A percentile compares a stretch with the other conserved stretches of the same genome.
These are phyloP conservation scores for Spea multiplicata DNA, from an alignment of 2,113 vertebrate species.

Conservation along the genomic window DNA sequence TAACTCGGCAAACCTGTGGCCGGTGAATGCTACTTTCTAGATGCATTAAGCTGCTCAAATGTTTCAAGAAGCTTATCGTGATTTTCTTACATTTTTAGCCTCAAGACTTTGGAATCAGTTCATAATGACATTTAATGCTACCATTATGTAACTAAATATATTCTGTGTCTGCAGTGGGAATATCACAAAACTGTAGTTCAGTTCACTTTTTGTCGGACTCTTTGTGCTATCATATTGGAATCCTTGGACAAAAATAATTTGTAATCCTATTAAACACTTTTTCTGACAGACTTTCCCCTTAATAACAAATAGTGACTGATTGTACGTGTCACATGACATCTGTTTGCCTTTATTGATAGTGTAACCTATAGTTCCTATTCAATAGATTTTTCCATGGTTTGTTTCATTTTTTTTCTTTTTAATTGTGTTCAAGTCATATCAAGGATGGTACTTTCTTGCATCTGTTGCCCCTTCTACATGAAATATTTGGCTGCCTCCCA, in stretches of 20 bases:
- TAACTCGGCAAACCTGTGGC: constrained; percentile 52
- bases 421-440: constrained; percentile 54
- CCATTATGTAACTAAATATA: constrained; percentile 74
- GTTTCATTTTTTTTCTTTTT: constrained; percentile 51
- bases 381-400: constrained; percentile 33
- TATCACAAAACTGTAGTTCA: constrained; percentile 69
- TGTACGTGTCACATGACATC: constrained; percentile 28
- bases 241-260: constrained; percentile 12
- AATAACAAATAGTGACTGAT: constrained; percentile 33
- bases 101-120: constrained; percentile 65
- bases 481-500: constrained; percentile 67
- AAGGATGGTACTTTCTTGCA: constrained; percentile 66
- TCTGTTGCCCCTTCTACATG: constrained; percentile 62
- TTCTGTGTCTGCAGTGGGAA: constrained; percentile 69
- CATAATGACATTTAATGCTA: constrained; percentile 75
- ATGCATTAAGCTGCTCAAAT: constrained; percentile 65
- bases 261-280: neutral
- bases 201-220: constrained; percentile 61
- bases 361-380: constrained; percentile 47
- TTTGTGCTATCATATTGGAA: constrained; percentile 52
- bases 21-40: constrained; percentile 59
- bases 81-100: constrained; percentile 69
- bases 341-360: constrained; percentile 44
- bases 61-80: constrained; percentile 72
- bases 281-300: constrained; percentile 44